Evolutionary conservation across 2,113 vertebrate genomes (phyloP).

Genomic region (Otolemur garnettii): DNA sequence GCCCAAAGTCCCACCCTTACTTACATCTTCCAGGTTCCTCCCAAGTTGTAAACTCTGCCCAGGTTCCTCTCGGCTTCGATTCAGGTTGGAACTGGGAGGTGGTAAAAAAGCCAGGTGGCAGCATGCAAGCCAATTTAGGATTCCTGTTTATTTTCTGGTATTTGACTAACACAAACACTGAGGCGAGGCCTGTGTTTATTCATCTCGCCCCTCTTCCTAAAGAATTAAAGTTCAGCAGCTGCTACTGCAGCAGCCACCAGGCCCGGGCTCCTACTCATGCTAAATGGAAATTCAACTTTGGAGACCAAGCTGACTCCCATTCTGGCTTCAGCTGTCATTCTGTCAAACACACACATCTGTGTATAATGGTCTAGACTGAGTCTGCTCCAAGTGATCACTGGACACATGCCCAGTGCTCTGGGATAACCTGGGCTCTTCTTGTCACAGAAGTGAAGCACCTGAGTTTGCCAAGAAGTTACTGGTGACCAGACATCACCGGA

Average conservation of each 20-base stretch:
- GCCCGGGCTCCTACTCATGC: not conserved
- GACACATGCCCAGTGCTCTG: slow-evolving; percentile 2
- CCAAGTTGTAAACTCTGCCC: not conserved
- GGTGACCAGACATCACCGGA: not conserved
- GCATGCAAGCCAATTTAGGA: slow-evolving; percentile 6
- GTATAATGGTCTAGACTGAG: not conserved
- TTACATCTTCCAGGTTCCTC: not conserved
- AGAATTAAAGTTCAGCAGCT: slow-evolving; percentile 34
- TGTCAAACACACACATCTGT: not conserved
- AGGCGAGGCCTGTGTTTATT: slow-evolving; percentile 15
- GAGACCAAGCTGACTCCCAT: not conserved
- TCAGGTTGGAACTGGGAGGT: not conserved
- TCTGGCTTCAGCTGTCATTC: not conserved
- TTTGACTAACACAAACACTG: slow-evolving; percentile 78
- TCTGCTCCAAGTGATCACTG: not conserved
- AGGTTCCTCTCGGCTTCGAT: not conserved
- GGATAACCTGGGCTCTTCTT: not conserved
- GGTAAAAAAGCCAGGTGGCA: slow-evolving; percentile 56
- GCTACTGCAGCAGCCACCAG: not conserved
- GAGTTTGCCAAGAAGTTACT: slow-evolving; percentile 56
- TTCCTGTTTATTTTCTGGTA: slow-evolving; percentile 67
- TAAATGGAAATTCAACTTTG: not conserved
- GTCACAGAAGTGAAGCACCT: slow-evolving; percentile 7
- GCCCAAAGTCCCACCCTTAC: too few relatives aligned
- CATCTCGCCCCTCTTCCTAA: slow-evolving; percentile 13